A percentile compares a stretch with the other conserved stretches of the same genome.
phyloP scores from a whole-genome alignment of 2,888 invertebrate genomes.

The Graphium colonna region DNA sequence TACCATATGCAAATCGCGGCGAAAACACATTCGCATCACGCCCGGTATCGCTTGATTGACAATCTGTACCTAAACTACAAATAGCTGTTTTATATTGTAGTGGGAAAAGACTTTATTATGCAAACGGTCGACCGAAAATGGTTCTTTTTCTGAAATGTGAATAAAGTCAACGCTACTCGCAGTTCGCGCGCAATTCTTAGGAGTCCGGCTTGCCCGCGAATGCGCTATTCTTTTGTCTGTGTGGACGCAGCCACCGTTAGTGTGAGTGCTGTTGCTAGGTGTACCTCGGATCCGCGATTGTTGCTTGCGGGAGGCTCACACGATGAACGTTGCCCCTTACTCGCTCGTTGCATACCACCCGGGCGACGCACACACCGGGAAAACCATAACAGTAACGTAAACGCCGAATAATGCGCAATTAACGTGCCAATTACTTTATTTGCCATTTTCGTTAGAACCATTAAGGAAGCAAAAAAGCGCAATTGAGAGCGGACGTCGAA shows the following conservation, averaged over 20 bases:
- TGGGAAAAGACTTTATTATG: conserved; percentile 8
- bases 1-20: conserved; percentile 11
- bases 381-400: conserved; percentile 34
- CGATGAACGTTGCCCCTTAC: conserved; percentile 73
- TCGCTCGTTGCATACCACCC: conserved; percentile 5
- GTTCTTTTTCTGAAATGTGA: neutral
- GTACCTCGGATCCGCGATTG: conserved; percentile 73
- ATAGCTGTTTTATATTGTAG: conserved; percentile 8
- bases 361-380: conserved; percentile 31
- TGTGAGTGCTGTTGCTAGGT: conserved; percentile 68
- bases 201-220: conserved; percentile 52
- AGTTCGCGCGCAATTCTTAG: conserved; percentile 16
- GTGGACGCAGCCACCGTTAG: conserved; percentile 59
- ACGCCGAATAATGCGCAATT: neutral
- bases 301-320: conserved; percentile 67
- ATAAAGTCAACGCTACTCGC: neutral
- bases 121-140: neutral
- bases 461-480: neutral
- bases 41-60: conserved; percentile 16
- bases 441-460: neutral
- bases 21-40: conserved; percentile 19
- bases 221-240: conserved; percentile 47
- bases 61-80: conserved; percentile 21
- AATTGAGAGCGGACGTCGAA: neutral
- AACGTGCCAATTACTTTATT: conserved; percentile 3